Conservation (phyloP, 2,888 invertebrate species). For the Chrysolina americana region DNA sequence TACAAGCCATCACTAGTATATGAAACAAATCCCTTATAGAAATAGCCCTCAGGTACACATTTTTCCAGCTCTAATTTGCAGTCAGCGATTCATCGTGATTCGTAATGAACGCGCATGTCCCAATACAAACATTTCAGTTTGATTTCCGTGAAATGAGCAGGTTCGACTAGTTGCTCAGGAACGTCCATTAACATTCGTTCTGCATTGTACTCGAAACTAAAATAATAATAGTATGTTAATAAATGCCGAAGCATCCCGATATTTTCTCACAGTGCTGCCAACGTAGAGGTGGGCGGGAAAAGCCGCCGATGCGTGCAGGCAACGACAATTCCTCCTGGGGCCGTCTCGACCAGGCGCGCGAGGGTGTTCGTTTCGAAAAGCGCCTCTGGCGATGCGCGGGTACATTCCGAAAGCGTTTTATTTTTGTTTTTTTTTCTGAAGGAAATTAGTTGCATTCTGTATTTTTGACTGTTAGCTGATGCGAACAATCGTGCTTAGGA, state of each 20-base stretch:
- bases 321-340: conserved; percentile 44
- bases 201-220: conserved; percentile 29
- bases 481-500: neutral
- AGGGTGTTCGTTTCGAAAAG: conserved; percentile 30
- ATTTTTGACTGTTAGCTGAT: neutral
- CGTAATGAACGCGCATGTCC: too few species aligned
- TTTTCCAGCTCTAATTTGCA: too few species aligned
- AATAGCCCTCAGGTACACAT: too few species aligned
- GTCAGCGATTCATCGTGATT: too few species aligned
- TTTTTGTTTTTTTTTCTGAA: neutral
- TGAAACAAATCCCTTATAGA: too few species aligned
- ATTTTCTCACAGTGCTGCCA: conserved; percentile 47
- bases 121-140: too few species aligned
- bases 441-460: neutral
- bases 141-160: too few species aligned
- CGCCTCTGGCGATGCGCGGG: neutral
- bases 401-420: conserved; percentile 9
- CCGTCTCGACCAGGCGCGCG: conserved; percentile 40
- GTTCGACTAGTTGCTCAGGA: too few species aligned
- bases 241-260: conserved; percentile 40
- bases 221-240: conserved; percentile 42
- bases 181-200: conserved; percentile 22
- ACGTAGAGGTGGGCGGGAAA: conserved; percentile 35
- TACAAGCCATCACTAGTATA: too few species aligned
- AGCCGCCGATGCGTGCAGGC: conserved; percentile 41